phyloP scores from a whole-genome alignment of 2,113 vertebrate species.

The Myotis davidii region DNA sequence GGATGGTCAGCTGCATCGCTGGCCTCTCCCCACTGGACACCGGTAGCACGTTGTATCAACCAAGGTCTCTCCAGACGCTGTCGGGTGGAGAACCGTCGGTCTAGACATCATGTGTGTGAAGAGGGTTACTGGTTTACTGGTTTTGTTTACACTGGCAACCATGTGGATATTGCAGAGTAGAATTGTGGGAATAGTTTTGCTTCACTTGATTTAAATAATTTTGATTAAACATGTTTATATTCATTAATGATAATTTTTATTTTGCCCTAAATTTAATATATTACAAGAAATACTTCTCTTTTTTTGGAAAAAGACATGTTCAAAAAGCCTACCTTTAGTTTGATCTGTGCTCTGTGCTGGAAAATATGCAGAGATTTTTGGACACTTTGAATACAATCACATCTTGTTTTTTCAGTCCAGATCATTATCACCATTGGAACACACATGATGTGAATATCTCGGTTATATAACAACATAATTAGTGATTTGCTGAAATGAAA shows the following conservation, averaged over 20 bases:
- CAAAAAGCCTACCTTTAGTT: background rate
- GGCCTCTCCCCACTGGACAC: background rate
- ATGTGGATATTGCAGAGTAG: background rate
- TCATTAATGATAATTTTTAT: background rate
- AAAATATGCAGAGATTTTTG: background rate
- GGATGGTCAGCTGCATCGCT: background rate
- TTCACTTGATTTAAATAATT: background rate
- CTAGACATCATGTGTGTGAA: background rate
- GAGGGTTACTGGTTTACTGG: background rate
- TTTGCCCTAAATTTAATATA: background rate
- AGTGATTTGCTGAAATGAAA: background rate
- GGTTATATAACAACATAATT: background rate
- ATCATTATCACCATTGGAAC: background rate
- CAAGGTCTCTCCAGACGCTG: background rate
- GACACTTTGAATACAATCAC: background rate
- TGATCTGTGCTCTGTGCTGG: background rate
- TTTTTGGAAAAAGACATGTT: background rate
- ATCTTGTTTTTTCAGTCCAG: background rate
- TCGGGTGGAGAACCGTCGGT: background rate
- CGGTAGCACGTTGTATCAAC: background rate
- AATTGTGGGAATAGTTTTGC: background rate
- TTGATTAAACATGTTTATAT: background rate
- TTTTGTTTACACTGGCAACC: background rate
- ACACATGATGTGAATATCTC: background rate
- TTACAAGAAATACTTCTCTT: slow-evolving; percentile 1